Conservation (phyloP, 2,888 invertebrate species). For the Blomia tropicalis region DNA sequence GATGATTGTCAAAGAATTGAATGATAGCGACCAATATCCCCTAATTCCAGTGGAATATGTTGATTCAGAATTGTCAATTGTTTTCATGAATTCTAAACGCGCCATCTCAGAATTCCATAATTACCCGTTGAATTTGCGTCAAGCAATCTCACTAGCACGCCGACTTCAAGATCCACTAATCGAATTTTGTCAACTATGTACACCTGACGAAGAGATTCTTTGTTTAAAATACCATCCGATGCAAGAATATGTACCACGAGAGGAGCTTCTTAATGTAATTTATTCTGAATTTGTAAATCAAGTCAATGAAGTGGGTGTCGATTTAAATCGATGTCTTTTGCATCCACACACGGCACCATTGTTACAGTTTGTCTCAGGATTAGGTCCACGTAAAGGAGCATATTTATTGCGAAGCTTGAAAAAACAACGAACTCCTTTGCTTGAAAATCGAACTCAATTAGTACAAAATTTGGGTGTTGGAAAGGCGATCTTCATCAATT, state of each 20-base stretch:
- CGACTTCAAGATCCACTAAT: slow-evolving; percentile 85
- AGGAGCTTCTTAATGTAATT: slow-evolving; percentile 66
- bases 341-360: slow-evolving; percentile 70
- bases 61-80: slow-evolving; percentile 78
- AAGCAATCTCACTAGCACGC: slow-evolving; percentile 81
- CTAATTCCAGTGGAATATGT: slow-evolving; percentile 68
- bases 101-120: slow-evolving; percentile 75
- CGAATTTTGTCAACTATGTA: slow-evolving; percentile 89
- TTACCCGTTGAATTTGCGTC: slow-evolving; percentile 72
- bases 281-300: slow-evolving; percentile 76
- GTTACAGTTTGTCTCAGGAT: slow-evolving; percentile 88
- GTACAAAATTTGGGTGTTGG: slow-evolving; percentile 94
- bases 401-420: slow-evolving; percentile 34
- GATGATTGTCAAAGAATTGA: slow-evolving; percentile 53
- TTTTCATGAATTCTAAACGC: slow-evolving; percentile 77
- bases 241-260: slow-evolving; percentile 50
- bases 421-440: slow-evolving; percentile 24
- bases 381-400: slow-evolving; percentile 86
- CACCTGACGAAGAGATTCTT: slow-evolving; percentile 85
- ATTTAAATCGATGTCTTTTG: slow-evolving; percentile 79
- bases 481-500: slow-evolving; percentile 94
- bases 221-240: slow-evolving; percentile 79
- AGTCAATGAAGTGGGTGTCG: slow-evolving; percentile 94
- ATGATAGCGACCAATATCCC: slow-evolving; percentile 65
- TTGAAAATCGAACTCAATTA: slow-evolving; percentile 85